A percentile compares a stretch with the other conserved stretches of the same genome.
phyloP scores from a whole-genome alignment of 1,140 invertebrate species.

The Chrysomallon squamiferum region DNA sequence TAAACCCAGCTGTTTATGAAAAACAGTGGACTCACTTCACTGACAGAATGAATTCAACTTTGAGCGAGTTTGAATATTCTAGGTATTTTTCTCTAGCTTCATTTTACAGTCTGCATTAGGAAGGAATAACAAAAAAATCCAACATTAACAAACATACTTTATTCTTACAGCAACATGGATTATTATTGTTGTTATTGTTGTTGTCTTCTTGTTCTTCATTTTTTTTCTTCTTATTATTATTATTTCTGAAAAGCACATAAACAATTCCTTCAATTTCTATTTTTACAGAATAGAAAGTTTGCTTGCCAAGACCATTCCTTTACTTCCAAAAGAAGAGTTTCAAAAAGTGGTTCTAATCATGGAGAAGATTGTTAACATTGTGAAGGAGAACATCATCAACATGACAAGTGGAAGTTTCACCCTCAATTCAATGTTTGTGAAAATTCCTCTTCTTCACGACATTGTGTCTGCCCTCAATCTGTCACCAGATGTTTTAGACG shows the following conservation, averaged over 20 bases:
- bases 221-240: neutral
- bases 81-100: too few relatives aligned
- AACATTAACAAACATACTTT: too few relatives aligned
- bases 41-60: too few relatives aligned
- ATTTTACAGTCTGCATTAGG: too few relatives aligned
- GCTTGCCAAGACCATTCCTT: slow-evolving; percentile 1
- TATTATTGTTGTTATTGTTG: too few relatives aligned
- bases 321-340: slow-evolving; percentile 17
- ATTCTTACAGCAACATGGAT: too few relatives aligned
- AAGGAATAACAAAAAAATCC: too few relatives aligned
- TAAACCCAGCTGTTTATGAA: too few relatives aligned
- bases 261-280: slow-evolving; percentile 1
- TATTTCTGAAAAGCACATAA: neutral
- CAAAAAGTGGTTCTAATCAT: slow-evolving; percentile 16
- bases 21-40: too few relatives aligned
- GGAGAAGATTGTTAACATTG: slow-evolving; percentile 15
- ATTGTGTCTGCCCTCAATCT: slow-evolving; percentile 20
- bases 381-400: slow-evolving; percentile 21
- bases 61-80: too few relatives aligned
- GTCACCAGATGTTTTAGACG: slow-evolving; percentile 10
- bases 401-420: slow-evolving; percentile 19
- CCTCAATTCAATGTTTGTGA: slow-evolving; percentile 17
- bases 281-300: slow-evolving; percentile 18
- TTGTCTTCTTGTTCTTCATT: neutral
- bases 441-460: slow-evolving; percentile 17